Percentiles rank a stretch among this genome's conserved stretches.
phyloP scores from a whole-genome alignment of 1,140 invertebrate genomes.

The Apis laboriosa region DNA sequence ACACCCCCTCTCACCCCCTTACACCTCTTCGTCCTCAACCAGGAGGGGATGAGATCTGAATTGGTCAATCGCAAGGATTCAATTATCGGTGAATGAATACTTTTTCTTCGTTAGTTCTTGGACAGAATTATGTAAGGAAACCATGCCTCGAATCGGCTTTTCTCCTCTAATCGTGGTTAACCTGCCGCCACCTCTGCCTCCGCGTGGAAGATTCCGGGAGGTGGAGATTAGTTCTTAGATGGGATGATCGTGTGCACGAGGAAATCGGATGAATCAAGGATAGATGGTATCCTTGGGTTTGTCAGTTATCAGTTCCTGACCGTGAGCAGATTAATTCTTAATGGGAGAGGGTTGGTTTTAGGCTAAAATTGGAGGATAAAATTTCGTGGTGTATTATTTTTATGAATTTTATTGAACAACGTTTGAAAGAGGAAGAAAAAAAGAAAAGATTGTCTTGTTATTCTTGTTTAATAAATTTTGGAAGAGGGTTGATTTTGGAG shows the following conservation, averaged over 20 bases:
- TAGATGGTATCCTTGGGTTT: background rate
- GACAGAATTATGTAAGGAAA: no score
- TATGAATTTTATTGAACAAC: no score
- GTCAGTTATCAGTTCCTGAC: background rate
- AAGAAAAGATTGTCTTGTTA: no score
- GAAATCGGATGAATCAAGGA: constrained; percentile 19
- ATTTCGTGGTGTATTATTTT: no score
- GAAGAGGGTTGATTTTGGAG: no score
- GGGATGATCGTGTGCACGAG: background rate
- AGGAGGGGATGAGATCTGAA: no score
- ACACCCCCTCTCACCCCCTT: no score
- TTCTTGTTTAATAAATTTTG: no score
- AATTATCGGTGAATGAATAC: constrained; percentile 2
- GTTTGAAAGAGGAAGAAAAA: no score
- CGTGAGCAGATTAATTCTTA: background rate
- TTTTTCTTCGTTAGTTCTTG: background rate
- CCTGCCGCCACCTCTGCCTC: background rate
- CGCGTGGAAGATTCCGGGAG: background rate
- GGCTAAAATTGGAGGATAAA: no score
- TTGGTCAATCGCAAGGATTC: constrained; percentile 19
- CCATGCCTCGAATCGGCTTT: no score
- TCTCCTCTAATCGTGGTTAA: background rate
- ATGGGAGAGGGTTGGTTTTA: background rate
- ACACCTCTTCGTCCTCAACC: no score
- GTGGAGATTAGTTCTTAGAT: background rate